Percentiles rank a stretch among this genome's conserved stretches.
These are phyloP conservation scores for Pygathrix nemaeus DNA, from an alignment of 2,113 vertebrate genomes.

Conservation along the genomic window DNA sequence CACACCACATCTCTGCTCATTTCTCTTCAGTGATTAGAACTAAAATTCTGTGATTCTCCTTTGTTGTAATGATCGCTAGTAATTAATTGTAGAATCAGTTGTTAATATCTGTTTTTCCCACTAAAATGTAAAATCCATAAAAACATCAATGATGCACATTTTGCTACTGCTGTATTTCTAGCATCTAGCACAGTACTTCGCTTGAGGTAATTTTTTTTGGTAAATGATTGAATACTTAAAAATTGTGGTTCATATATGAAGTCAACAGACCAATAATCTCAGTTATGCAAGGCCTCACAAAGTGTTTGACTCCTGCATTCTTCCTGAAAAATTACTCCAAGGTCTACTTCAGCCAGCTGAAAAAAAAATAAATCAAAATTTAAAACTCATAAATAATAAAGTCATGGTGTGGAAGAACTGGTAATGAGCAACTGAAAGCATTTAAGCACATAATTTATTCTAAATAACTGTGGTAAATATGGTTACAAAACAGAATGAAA, in stretches of 20 bases:
- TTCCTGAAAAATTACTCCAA: slow-evolving; percentile 76
- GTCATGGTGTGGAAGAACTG: slow-evolving; percentile 71
- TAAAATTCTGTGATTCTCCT: not conserved
- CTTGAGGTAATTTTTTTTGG: slow-evolving; percentile 17
- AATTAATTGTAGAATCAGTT: not conserved
- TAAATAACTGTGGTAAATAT: slow-evolving; percentile 77
- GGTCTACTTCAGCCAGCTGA: slow-evolving; percentile 68
- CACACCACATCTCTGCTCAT: not conserved
- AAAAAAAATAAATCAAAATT: slow-evolving; percentile 77
- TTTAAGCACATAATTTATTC: slow-evolving; percentile 78
- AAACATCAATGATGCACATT: not conserved
- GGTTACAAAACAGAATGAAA: slow-evolving; percentile 68
- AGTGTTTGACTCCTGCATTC: slow-evolving; percentile 64
- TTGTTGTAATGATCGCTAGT: not conserved
- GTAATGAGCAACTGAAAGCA: slow-evolving; percentile 75
- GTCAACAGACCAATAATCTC: slow-evolving; percentile 69
- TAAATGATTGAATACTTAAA: slow-evolving; percentile 71
- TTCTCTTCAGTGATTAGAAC: not conserved
- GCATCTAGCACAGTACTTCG: not conserved
- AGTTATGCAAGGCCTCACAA: slow-evolving; percentile 61
- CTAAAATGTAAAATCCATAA: not conserved
- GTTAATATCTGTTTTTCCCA: not conserved
- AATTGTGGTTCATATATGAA: slow-evolving; percentile 58
- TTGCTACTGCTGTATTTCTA: not conserved
- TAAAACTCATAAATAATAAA: slow-evolving; percentile 77